Evolutionary conservation across 2,113 vertebrate genomes (phyloP), one percentile per base, ranked within the genome.

Genomic region (Petromus typicus): DNA sequence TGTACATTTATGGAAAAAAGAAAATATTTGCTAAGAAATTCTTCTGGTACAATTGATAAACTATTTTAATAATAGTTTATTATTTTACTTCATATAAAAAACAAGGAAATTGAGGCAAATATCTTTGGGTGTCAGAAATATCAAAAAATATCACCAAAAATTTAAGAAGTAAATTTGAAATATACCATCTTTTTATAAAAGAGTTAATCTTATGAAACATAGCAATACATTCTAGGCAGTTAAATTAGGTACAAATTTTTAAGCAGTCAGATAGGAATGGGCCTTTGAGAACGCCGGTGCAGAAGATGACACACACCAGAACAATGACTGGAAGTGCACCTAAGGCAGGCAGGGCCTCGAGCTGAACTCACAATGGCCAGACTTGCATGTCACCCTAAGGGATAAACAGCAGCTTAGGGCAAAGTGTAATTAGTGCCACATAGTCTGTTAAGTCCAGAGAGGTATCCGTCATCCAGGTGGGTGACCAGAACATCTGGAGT

Each of bases 141-240:
- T 86, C 85, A 32, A 85, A 95, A 95, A 75, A 69, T 16, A 59
- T 16, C 82, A 61, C 83, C 43, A 95, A 95, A 94, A 94, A 73
- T 40, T 67, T 83, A 86, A 71, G 59, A 95, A 90, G 37, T 92
- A 78, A 92, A 59, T 23, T 83, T 94, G 51, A 96, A 90, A 45
- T 90, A 61, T 66, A 90, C 91, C 88, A 82, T 7, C 20, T 57
- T 2, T 11, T 95, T 75, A 48, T 67, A 81, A 73, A 61, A 73
- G 85, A 86, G 11, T 92, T 82, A 66, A 57, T 87, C n/a, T 64
- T 59, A 81, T 48, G 64, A 27, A 17, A 43, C 9, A 37, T 37
- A 66, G 69, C 20, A 69, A 37, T 69, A 7, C 22, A 69, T 37
- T 69, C 22, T 40, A 69, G 18, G 1, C n/a, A 69, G n/a, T n/a